Percentiles rank a stretch among this genome's conserved stretches.
phyloP scores from a whole-genome alignment of 2,797 vertebrate species.

The Molothrus ater region DNA sequence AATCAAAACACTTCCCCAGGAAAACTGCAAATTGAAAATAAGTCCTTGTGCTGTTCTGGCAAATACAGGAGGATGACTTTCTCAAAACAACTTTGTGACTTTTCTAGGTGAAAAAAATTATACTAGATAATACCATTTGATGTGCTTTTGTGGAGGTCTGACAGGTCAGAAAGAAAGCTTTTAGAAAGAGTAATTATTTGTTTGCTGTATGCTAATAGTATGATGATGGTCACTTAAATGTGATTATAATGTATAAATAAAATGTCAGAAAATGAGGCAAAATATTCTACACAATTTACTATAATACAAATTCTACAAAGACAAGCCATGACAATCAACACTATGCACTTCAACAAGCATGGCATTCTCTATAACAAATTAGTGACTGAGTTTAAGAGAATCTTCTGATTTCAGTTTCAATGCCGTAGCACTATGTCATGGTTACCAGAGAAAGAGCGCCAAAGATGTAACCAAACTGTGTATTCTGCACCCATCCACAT shows the following conservation, averaged over 20 bases:
- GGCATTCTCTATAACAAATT: neutral
- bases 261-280: neutral
- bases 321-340: neutral
- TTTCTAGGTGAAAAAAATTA: constrained; percentile 23
- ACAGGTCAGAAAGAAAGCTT: neutral
- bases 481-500: neutral
- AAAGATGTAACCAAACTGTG: neutral
- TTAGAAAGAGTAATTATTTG: neutral
- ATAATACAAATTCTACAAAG: neutral
- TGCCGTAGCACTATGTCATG: neutral
- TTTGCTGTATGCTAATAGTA: neutral
- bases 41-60: constrained; percentile 46
- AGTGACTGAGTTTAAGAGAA: neutral
- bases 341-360: neutral
- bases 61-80: constrained; percentile 30
- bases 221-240: neutral
- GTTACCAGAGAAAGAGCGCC: neutral
- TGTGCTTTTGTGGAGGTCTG: neutral
- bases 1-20: constrained; percentile 62
- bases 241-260: neutral
- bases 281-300: neutral
- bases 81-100: neutral
- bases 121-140: neutral
- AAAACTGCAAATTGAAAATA: constrained; percentile 65
- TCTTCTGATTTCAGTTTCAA: neutral